A percentile compares a stretch with the other conserved stretches of the same genome.
These are phyloP conservation scores for Odontamblyopus rebecca DNA, from an alignment of 2,797 vertebrate genomes.

Conservation along the genomic window DNA sequence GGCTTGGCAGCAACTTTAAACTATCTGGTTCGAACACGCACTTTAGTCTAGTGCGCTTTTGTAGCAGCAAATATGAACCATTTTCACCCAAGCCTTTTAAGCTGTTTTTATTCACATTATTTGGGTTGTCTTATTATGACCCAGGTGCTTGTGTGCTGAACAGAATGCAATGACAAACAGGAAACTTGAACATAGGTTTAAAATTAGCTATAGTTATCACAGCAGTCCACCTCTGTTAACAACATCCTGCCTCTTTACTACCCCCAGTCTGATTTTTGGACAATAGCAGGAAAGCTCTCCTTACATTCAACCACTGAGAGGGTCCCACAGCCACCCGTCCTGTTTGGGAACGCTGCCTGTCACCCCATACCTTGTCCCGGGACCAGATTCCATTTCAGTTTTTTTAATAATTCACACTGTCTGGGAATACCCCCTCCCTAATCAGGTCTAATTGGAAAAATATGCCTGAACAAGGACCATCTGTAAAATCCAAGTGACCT, in stretches of 20 bases:
- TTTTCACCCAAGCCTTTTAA: too few species aligned
- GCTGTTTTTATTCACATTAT: too few species aligned
- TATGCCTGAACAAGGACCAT: conserved; percentile 72
- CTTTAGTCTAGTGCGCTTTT: not conserved
- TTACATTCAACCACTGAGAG: conserved; percentile 54
- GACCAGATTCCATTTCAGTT: conserved; percentile 66
- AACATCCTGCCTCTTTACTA: conserved; percentile 6
- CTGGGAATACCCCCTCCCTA: conserved; percentile 72
- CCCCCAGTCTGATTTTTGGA: conserved; percentile 42
- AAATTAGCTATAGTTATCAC: not conserved
- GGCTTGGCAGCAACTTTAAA: conserved; percentile 3
- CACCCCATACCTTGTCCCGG: conserved; percentile 41
- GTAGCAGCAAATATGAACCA: too few species aligned
- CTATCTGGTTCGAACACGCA: not conserved
- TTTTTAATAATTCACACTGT: conserved; percentile 77
- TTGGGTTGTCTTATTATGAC: too few species aligned
- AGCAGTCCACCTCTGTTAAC: conserved; percentile 16
- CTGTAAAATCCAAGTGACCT: conserved; percentile 69
- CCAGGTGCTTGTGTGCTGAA: too few species aligned
- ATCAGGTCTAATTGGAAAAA: conserved; percentile 76
- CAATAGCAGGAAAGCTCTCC: conserved; percentile 62
- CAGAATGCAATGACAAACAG: not conserved
- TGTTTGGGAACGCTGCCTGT: conserved; percentile 58
- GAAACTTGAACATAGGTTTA: not conserved
- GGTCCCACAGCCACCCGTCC: conserved; percentile 21